Conservation (phyloP, 1,140 invertebrate species). For the Ceratosolen fusciceps region DNA sequence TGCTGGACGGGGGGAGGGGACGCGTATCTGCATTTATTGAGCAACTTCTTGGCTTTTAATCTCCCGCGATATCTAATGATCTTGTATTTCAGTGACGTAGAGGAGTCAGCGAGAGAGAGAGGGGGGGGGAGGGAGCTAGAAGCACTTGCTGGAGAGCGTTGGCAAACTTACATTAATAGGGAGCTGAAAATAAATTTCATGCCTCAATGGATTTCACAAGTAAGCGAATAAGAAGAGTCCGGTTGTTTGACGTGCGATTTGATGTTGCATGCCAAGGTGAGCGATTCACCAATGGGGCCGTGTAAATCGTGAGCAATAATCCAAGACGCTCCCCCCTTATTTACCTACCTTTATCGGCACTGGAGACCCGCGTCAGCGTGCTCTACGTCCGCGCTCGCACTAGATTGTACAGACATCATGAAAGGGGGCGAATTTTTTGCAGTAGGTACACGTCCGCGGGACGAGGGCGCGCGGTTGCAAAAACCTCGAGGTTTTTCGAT, state of each 20-base stretch:
- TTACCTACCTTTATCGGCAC: conserved; percentile 15
- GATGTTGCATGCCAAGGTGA: too few relatives aligned
- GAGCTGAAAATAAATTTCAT: too few relatives aligned
- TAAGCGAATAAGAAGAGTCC: too few relatives aligned
- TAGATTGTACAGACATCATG: background rate
- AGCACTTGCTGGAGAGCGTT: background rate
- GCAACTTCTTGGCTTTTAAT: background rate
- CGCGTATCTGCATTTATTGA: too few relatives aligned
- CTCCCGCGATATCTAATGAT: background rate
- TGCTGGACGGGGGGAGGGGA: too few relatives aligned
- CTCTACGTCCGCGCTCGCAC: too few relatives aligned
- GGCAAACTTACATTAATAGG: too few relatives aligned
- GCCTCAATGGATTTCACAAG: too few relatives aligned
- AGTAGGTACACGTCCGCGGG: background rate
- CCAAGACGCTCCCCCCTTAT: background rate
- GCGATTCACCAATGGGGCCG: background rate
- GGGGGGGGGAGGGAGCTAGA: background rate
- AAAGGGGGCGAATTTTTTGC: conserved; percentile 32
- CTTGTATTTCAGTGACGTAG: too few relatives aligned
- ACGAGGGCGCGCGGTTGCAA: conserved; percentile 22
- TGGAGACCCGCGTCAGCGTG: background rate
- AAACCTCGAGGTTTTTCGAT: conserved; percentile 44
- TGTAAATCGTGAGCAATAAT: conserved; percentile 34
- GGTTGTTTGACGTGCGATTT: too few relatives aligned
- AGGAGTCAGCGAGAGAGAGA: background rate